Conservation (phyloP, 1,140 invertebrate species). For the Conus betulinus region DNA sequence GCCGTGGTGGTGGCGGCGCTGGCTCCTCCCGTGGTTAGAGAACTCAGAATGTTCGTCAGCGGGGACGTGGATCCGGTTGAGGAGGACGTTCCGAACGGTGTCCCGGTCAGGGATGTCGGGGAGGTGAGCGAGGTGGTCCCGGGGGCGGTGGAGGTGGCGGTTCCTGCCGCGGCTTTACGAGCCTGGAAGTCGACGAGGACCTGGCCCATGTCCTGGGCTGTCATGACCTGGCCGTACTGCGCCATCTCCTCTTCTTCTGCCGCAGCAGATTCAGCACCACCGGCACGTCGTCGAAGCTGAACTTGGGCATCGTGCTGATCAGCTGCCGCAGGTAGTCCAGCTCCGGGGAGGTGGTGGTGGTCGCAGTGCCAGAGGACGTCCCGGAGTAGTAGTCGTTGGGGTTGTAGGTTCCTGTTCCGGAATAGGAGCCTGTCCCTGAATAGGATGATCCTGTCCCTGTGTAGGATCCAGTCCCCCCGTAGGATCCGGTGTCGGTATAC, state of each 20-base stretch:
- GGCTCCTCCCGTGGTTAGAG: not conserved
- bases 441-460: too few species aligned
- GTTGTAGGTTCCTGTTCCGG: not conserved
- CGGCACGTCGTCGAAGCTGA: not conserved
- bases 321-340: not conserved
- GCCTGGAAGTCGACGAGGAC: not conserved
- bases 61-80: too few species aligned
- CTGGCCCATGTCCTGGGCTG: slow-evolving; percentile 7
- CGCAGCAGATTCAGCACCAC: not conserved
- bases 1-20: not conserved
- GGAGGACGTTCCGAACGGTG: not conserved
- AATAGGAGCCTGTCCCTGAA: too few species aligned
- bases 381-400: not conserved
- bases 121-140: not conserved
- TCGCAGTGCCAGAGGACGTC: not conserved
- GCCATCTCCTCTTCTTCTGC: not conserved
- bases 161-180: not conserved
- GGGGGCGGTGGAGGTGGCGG: not conserved
- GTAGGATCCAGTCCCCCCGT: too few species aligned
- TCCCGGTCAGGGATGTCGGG: not conserved
- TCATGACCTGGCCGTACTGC: not conserved
- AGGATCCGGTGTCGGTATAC: too few species aligned
- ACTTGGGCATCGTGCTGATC: not conserved
- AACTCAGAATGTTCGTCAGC: too few species aligned
- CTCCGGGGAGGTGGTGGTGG: not conserved